phyloP scores from a whole-genome alignment of 1,140 invertebrate genomes.

The Steinernema feltiae region DNA sequence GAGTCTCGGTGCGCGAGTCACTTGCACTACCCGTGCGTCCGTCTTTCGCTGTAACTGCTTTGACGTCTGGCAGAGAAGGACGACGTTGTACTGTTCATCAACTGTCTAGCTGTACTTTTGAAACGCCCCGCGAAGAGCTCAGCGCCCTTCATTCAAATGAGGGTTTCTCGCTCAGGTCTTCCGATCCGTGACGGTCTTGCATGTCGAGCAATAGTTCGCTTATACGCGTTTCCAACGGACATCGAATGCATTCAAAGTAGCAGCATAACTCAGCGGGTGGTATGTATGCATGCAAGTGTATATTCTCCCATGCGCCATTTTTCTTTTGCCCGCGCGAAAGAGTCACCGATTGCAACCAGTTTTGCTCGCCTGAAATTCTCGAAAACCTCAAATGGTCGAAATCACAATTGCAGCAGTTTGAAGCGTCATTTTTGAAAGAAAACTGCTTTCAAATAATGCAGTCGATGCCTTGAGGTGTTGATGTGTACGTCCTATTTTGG shows the following conservation, averaged over 20 bases:
- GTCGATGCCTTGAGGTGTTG: neutral
- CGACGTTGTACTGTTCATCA: too few species aligned
- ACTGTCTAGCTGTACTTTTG: neutral
- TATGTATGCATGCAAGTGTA: conserved; percentile 9
- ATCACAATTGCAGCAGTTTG: too few species aligned
- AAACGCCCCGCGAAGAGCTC: too few species aligned
- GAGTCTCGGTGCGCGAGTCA: neutral
- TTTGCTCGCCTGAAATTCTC: neutral
- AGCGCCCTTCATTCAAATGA: too few species aligned
- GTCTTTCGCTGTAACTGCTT: neutral
- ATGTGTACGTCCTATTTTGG: neutral
- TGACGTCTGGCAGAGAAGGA: neutral
- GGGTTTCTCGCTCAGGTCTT: too few species aligned
- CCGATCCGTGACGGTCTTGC: neutral
- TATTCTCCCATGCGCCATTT: conserved; percentile 2
- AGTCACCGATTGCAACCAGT: neutral
- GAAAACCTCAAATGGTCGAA: neutral
- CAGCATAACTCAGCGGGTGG: conserved; percentile 14
- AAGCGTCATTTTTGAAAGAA: too few species aligned
- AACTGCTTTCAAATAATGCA: too few species aligned
- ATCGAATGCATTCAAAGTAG: neutral
- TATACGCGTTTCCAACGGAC: neutral
- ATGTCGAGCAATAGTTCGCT: conserved; percentile 1
- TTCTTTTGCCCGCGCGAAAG: neutral
- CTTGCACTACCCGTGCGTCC: neutral